Evolutionary conservation across 2,888 invertebrate genomes (phyloP).

Genomic region (Epirrhoe tristata): DNA sequence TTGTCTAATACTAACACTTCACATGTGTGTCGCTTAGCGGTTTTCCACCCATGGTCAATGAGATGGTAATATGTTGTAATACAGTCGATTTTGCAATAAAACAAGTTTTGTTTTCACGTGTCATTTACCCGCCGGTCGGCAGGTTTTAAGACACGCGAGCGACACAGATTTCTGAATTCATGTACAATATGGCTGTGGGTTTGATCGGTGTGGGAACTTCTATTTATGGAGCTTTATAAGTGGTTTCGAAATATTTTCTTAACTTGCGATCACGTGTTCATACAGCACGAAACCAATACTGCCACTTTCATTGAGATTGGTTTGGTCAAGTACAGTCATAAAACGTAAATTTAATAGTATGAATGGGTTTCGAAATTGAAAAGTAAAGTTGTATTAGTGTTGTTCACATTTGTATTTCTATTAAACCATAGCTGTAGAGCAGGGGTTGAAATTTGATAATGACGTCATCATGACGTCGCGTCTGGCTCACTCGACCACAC

Average conservation of each 20-base stretch:
- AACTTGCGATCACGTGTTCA: conserved; percentile 5
- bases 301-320: conserved; percentile 10
- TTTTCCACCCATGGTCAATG: conserved; percentile 64
- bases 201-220: conserved; percentile 27
- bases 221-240: conserved; percentile 22
- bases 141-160: conserved; percentile 40
- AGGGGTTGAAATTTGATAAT: conserved; percentile 45
- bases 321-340: conserved; percentile 7
- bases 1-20: conserved; percentile 50
- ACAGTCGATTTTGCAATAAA: conserved; percentile 55
- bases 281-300: not conserved
- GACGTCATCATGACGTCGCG: conserved; percentile 53
- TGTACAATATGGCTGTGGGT: conserved; percentile 33
- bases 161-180: conserved; percentile 37
- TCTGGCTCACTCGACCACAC: conserved; percentile 52
- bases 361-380: conserved; percentile 15
- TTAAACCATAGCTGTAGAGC: conserved; percentile 15
- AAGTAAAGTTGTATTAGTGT: conserved; percentile 8
- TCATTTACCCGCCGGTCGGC: conserved; percentile 44
- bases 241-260: conserved; percentile 19
- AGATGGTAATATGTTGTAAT: conserved; percentile 66
- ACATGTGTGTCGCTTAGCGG: conserved; percentile 47
- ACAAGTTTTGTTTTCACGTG: conserved; percentile 58
- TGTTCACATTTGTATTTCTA: not conserved
- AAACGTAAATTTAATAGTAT: conserved; percentile 12